Evolutionary conservation across 2,113 vertebrate species (phyloP).

Genomic region (Psophia crepitans): DNA sequence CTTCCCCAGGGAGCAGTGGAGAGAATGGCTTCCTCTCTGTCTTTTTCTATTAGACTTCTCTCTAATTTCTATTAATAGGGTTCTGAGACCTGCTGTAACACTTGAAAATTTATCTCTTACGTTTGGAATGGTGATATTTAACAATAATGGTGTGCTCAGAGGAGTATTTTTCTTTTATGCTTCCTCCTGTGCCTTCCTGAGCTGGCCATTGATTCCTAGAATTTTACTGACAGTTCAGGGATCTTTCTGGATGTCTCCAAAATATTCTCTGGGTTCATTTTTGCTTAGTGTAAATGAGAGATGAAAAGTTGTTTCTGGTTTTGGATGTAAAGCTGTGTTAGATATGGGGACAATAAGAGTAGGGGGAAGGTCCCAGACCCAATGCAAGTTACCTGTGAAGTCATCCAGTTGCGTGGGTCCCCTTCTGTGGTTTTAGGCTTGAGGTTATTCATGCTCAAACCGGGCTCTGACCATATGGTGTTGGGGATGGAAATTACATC

Average conservation of each 20-base stretch:
- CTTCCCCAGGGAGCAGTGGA: slow-evolving; percentile 53
- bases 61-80: slow-evolving; percentile 68
- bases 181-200: neutral
- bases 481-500: neutral
- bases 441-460: neutral
- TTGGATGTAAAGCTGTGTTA: neutral
- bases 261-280: neutral
- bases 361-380: neutral
- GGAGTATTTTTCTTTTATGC: slow-evolving; percentile 21
- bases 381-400: neutral
- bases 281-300: neutral
- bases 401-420: neutral
- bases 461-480: neutral
- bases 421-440: neutral
- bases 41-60: slow-evolving; percentile 54
- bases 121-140: slow-evolving; percentile 65
- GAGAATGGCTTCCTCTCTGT: slow-evolving; percentile 46
- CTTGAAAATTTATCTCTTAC: slow-evolving; percentile 67
- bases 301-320: neutral
- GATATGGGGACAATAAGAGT: neutral
- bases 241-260: neutral
- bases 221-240: neutral
- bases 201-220: slow-evolving; percentile 10
- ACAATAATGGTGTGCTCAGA: slow-evolving; percentile 58
- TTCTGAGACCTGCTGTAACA: slow-evolving; percentile 40